These are phyloP conservation scores for Thryonomys swinderianus DNA, from an alignment of 2,113 vertebrate species.

Conservation along the genomic window DNA sequence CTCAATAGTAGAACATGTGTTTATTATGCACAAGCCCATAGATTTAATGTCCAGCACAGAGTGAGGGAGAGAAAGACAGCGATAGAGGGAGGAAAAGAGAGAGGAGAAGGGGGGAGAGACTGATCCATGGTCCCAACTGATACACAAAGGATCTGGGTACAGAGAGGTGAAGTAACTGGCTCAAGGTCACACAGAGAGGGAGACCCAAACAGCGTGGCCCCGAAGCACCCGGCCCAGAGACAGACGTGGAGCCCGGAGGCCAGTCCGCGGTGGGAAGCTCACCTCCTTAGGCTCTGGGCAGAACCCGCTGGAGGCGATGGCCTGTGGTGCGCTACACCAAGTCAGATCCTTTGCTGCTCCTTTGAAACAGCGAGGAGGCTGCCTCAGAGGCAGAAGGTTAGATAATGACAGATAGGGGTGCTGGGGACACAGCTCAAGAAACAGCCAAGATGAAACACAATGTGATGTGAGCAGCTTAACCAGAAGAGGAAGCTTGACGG, in stretches of 20 bases:
- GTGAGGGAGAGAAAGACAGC: neutral
- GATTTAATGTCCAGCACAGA: neutral
- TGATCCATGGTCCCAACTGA: neutral
- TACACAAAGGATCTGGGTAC: neutral
- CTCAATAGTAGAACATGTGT: neutral
- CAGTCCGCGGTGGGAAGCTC: neutral
- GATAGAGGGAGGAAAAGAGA: no score
- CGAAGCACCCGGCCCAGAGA: neutral
- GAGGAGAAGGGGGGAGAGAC: no score
- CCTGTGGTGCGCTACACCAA: neutral
- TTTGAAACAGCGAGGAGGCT: neutral
- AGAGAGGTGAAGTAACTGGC: neutral
- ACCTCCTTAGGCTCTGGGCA: neutral
- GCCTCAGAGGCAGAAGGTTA: neutral
- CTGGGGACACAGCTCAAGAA: neutral
- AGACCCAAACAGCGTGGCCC: neutral
- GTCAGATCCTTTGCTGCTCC: slow-evolving; percentile 36
- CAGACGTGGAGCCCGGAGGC: no score
- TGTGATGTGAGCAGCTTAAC: slow-evolving; percentile 69
- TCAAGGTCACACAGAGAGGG: neutral
- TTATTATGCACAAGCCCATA: neutral
- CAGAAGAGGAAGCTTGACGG: slow-evolving; percentile 32
- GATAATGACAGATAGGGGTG: slow-evolving; percentile 26
- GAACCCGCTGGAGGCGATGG: neutral
- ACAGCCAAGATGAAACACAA: slow-evolving; percentile 54